Percentiles rank a stretch among this genome's conserved stretches.
Conservation (phyloP, 2,797 vertebrate genomes). For the Ctenopoma multispine region DNA sequence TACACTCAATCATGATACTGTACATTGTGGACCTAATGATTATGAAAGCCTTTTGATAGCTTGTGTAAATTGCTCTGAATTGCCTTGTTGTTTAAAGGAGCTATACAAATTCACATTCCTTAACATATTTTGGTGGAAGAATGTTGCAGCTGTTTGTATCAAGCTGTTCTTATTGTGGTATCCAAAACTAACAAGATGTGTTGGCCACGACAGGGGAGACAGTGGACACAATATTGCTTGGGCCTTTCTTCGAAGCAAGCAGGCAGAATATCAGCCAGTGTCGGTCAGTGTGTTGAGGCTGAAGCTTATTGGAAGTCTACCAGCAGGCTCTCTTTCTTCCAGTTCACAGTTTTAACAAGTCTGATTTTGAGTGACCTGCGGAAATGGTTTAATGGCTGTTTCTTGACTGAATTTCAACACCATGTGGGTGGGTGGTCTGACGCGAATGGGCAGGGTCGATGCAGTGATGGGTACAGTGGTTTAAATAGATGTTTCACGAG, state of each 20-base stretch:
- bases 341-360: slow-evolving; percentile 82
- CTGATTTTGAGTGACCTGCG: slow-evolving; percentile 84
- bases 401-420: slow-evolving; percentile 80
- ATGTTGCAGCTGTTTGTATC: background rate
- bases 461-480: slow-evolving; percentile 78
- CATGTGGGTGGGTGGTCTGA: slow-evolving; percentile 84
- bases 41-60: too few species aligned
- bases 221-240: slow-evolving; percentile 45
- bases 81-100: background rate
- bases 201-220: background rate
- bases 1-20: too few species aligned
- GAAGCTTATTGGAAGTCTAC: slow-evolving; percentile 54
- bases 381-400: slow-evolving; percentile 84
- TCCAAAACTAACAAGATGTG: background rate
- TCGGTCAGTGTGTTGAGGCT: slow-evolving; percentile 54
- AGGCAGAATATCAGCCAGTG: slow-evolving; percentile 60
- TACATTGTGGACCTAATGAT: too few species aligned
- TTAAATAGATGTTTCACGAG: slow-evolving; percentile 77
- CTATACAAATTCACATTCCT: background rate
- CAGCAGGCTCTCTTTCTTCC: slow-evolving; percentile 65
- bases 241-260: slow-evolving; percentile 35
- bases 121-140: background rate
- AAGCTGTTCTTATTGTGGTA: background rate
- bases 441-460: slow-evolving; percentile 68
- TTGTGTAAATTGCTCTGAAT: too few species aligned